Percentiles rank a stretch among this genome's conserved stretches.
Evolutionary conservation across 2,113 vertebrate species (phyloP).

Genomic region (Grammomys dolichurus): DNA sequence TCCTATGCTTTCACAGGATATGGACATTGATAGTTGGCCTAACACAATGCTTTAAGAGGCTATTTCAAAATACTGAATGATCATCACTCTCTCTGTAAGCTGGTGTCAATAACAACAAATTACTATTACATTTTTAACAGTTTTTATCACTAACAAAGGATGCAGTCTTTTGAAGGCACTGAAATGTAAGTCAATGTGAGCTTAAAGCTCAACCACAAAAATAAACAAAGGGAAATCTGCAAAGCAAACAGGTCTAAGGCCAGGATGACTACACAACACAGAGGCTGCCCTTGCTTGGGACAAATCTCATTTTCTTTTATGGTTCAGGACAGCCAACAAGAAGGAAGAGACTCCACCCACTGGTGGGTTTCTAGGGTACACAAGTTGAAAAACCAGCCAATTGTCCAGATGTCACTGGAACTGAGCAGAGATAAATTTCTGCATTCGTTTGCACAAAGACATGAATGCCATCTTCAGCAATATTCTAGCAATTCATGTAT

Average conservation of each 20-base stretch:
- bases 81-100: neutral
- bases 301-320: neutral
- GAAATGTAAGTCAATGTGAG: neutral
- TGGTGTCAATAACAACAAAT: neutral
- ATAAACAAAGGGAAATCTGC: neutral
- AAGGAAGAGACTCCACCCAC: neutral
- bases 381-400: neutral
- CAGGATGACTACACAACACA: neutral
- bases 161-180: neutral
- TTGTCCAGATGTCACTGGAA: neutral
- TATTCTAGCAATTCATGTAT: neutral
- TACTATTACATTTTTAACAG: neutral
- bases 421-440: neutral
- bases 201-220: neutral
- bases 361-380: neutral
- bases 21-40: neutral
- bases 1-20: neutral
- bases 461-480: neutral
- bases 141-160: neutral
- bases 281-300: neutral
- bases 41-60: neutral
- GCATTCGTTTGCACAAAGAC: neutral
- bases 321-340: neutral
- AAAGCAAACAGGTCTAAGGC: neutral
- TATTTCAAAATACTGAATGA: neutral